These are phyloP conservation scores for Cygnus olor DNA, from an alignment of 2,797 vertebrate genomes.

Conservation along the genomic window DNA sequence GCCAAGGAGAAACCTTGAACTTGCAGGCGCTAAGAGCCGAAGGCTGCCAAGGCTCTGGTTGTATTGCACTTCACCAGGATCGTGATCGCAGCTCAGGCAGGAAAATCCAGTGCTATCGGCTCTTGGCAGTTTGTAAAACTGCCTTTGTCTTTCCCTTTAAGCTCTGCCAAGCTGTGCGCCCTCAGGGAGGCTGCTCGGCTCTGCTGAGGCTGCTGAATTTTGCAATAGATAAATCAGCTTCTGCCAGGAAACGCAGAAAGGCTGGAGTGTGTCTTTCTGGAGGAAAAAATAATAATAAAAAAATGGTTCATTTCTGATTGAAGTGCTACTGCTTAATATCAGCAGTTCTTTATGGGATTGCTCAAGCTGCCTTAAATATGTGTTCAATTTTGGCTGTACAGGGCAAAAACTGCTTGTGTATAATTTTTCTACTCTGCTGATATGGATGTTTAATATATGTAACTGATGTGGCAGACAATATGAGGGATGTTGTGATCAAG, in stretches of 20 bases:
- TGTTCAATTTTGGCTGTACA: not conserved
- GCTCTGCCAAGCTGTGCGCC: not conserved
- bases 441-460: not conserved
- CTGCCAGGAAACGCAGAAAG: not conserved
- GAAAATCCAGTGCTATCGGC: slow-evolving; percentile 18
- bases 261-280: not conserved
- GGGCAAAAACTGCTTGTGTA: not conserved
- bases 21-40: not conserved
- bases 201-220: not conserved
- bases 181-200: not conserved
- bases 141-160: not conserved
- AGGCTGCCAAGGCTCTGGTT: not conserved
- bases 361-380: not conserved
- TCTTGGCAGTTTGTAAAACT: not conserved
- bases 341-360: not conserved
- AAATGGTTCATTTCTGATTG: not conserved
- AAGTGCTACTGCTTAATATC: not conserved
- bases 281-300: not conserved
- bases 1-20: not conserved
- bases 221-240: not conserved
- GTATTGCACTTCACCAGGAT: not conserved
- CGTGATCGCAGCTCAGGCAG: not conserved
- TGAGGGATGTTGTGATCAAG: not conserved
- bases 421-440: not conserved
- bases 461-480: not conserved